Evolutionary conservation across 2,113 vertebrate genomes (phyloP).

Genomic region (Leptodactylus fuscus): DNA sequence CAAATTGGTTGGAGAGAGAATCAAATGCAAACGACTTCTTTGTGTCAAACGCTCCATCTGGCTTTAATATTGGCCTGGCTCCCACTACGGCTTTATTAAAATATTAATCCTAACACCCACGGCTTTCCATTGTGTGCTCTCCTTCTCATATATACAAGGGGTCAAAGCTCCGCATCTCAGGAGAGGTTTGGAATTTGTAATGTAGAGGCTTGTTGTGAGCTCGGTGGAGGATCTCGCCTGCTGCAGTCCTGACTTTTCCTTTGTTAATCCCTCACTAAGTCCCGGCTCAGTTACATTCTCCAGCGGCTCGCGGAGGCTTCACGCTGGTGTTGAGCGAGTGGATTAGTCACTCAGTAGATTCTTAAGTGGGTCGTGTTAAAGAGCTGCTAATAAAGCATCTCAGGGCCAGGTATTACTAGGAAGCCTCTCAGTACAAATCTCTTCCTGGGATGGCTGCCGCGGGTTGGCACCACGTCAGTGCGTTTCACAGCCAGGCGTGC

Average conservation of each 20-base stretch:
- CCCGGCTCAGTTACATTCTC: conserved; percentile 19
- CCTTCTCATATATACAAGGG: conserved; percentile 18
- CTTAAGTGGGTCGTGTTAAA: not conserved
- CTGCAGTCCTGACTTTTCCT: not conserved
- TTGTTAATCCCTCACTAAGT: conserved; percentile 34
- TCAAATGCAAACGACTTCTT: conserved; percentile 10
- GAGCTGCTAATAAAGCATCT: conserved; percentile 4
- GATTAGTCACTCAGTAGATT: not conserved
- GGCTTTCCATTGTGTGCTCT: not conserved
- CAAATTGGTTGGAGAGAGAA: no score
- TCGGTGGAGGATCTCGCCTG: not conserved
- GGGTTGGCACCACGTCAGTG: not conserved
- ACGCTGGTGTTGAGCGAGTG: not conserved
- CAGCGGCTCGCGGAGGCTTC: conserved; percentile 20
- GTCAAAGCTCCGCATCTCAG: conserved; percentile 28
- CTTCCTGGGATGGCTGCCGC: not conserved
- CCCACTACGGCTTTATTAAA: conserved; percentile 15
- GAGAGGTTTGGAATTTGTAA: conserved; percentile 41
- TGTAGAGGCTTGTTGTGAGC: conserved; percentile 12
- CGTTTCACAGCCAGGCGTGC: not conserved
- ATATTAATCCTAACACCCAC: conserved; percentile 42
- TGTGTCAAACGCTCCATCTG: conserved; percentile 17
- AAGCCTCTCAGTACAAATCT: not conserved
- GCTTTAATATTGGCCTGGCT: conserved; percentile 10
- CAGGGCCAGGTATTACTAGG: not conserved